These are phyloP conservation scores for Protaetia brevitarsis DNA, from an alignment of 1,140 invertebrate species.

Conservation along the genomic window DNA sequence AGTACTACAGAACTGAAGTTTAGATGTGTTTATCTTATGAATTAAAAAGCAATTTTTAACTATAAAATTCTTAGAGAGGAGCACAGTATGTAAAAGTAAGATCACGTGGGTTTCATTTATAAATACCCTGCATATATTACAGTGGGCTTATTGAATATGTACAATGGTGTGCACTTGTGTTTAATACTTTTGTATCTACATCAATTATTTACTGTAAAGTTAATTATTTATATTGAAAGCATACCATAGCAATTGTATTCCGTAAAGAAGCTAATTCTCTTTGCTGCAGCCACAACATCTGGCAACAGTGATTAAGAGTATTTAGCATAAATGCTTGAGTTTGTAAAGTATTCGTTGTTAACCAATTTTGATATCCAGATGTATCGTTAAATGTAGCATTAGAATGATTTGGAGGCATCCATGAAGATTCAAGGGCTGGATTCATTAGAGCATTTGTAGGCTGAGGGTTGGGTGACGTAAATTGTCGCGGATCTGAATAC, in stretches of 20 bases:
- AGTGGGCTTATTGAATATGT: no score
- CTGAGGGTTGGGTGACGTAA: conserved; percentile 33
- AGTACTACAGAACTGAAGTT: no score
- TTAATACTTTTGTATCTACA: no score
- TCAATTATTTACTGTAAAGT: no score
- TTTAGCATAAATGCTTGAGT: conserved; percentile 51
- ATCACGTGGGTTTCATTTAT: no score
- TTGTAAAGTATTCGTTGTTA: conserved; percentile 46
- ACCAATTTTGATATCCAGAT: conserved; percentile 40
- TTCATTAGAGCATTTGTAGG: conserved; percentile 35
- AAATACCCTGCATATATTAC: no score
- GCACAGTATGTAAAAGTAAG: no score
- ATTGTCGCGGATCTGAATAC: conserved; percentile 39
- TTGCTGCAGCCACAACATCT: conserved; percentile 52
- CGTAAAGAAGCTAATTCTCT: conserved; percentile 47
- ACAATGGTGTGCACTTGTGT: no score
- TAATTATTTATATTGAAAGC: conserved; percentile 19
- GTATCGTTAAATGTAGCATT: not conserved
- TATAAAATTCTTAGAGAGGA: no score
- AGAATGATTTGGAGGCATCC: conserved; percentile 10
- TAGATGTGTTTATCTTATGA: no score
- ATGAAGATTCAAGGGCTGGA: conserved; percentile 29
- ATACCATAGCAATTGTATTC: conserved; percentile 42
- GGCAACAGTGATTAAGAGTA: conserved; percentile 52
- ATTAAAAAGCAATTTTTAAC: no score